Base-by-base conservation (phyloP, 1,140 invertebrate genomes). In the Panagrolaimus sp. region DNA sequence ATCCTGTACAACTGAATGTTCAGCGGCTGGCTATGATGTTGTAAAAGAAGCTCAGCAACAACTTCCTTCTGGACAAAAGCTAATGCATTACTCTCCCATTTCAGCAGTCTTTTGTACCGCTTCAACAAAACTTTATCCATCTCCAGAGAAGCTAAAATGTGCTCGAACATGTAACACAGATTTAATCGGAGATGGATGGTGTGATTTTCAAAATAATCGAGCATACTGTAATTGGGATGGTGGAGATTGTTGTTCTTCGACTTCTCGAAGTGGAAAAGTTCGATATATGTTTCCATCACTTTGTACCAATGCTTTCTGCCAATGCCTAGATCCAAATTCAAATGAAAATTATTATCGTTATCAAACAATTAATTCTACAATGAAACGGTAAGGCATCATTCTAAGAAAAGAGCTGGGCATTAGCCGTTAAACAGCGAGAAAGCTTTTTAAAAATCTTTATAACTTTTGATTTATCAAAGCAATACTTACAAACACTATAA, bases 211-310 rank as follows among this genome's bases (percentile, higher is more conserved):
- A 14, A 82, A 83, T 69, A 83, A 83, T 67, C 73, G 80, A 23
- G 65, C 63, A 2, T 68, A 72, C 61, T 83, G 81, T 57, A 57
- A 57, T 5, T 57, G 51, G 51, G 51, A 82, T 61, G 77, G 72
- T 7, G 81, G 81, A 1, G 81, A 82, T 66, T 82, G 81, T 63
- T 82, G 81, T 65, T 16, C 63, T 13, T 79, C 77, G 0, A 81
- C 81, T 1, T 63, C 68, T 9, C 61, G 68, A 14, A 74, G 75
- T 0, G 70, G 71, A 9, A 46, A 47, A 23, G 78, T 82, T 9
- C 48, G 67, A 23, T 67, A 70, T n/a, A 64, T 64, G 9, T 74
- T 77, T 61, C 69, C 71, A 9, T 70, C 69, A 2, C 48, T 72
- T 16, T 82, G 80, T 57, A 65, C 23, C 1, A 63, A 61, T 3